Conservation (phyloP, 1,140 invertebrate species). For the Coenobita brevimanus region DNA sequence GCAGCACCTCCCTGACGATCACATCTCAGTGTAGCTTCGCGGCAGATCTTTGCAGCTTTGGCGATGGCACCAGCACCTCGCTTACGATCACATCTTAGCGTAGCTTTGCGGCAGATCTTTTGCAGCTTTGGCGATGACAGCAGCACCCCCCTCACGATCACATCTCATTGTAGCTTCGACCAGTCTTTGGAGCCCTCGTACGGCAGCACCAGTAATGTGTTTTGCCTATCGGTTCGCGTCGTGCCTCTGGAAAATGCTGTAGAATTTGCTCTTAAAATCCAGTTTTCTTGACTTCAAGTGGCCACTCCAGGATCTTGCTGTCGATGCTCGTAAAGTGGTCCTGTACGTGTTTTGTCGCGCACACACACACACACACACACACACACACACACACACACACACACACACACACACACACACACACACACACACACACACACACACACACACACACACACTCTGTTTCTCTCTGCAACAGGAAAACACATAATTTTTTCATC, state of each 20-base stretch:
- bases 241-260: neutral
- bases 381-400: no score
- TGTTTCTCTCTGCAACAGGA: no score
- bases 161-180: neutral
- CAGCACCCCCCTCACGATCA: conserved; percentile 25
- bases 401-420: no score
- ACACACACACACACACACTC: no score
- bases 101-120: conserved; percentile 5
- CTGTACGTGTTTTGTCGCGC: no score
- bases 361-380: no score
- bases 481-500: no score
- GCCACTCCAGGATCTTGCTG: neutral
- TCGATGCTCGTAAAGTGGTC: neutral
- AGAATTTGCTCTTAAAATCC: conserved; percentile 8
- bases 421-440: no score
- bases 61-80: no score
- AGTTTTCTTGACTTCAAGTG: conserved; percentile 24
- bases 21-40: neutral
- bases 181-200: neutral
- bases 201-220: neutral
- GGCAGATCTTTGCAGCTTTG: no score
- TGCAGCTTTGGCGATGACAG: conserved; percentile 15
- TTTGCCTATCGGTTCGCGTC: neutral
- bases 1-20: conserved; percentile 22
- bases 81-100: no score